Conservation (phyloP, 1,140 invertebrate species). For the Ptiloglossa arizonensis region DNA sequence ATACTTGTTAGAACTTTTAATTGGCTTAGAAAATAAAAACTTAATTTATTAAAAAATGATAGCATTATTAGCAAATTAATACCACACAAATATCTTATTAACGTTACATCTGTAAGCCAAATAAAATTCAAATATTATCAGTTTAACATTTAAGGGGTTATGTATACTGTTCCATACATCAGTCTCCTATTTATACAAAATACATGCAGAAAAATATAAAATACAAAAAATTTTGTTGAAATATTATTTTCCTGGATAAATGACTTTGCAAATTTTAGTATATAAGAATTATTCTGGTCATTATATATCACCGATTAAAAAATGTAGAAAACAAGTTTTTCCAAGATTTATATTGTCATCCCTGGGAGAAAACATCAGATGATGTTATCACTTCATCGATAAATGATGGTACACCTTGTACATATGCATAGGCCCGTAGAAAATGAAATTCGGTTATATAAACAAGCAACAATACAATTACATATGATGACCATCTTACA, state of each 20-base stretch:
- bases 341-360: constrained; percentile 39
- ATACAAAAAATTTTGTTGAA: constrained; percentile 26
- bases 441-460: constrained; percentile 83
- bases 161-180: constrained; percentile 8
- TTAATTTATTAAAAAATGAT: background rate
- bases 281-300: background rate
- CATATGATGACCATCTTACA: constrained; percentile 85
- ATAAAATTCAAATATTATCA: background rate
- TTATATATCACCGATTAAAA: constrained; percentile 20
- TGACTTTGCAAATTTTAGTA: constrained; percentile 1
- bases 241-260: constrained; percentile 7
- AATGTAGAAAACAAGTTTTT: background rate
- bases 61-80: background rate
- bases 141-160: constrained; percentile 18
- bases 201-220: constrained; percentile 39
- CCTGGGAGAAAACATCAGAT: constrained; percentile 26
- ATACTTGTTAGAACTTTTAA: background rate
- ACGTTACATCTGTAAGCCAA: background rate
- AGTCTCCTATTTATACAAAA: constrained; percentile 36
- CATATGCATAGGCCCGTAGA: constrained; percentile 62
- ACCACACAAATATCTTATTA: background rate
- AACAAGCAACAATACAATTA: constrained; percentile 82
- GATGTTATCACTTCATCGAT: constrained; percentile 36
- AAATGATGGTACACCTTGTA: constrained; percentile 47
- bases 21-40: background rate